Evolutionary conservation across 2,113 vertebrate genomes (phyloP).

Genomic region (Sus scrofa): T2T-Sscrofa CM000820.6:19493001-19493500

Average conservation of each 20-base stretch:
- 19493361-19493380: neutral
- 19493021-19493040: neutral
- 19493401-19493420: neutral
- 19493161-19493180: neutral
- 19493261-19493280: neutral
- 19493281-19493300: neutral
- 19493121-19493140: neutral
- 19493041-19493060: neutral
- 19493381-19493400: neutral
- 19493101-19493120: neutral
- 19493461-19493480: neutral
- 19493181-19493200: neutral
- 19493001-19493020: neutral
- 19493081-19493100: neutral
- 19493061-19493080: neutral
- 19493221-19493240: neutral
- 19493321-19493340: neutral
- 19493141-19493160: too few relatives aligned
- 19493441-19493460: neutral
- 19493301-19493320: neutral
- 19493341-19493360: neutral
- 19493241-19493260: neutral
- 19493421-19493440: neutral
- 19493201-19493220: neutral
- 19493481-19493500: neutral